Evolutionary conservation across 2,888 invertebrate genomes (phyloP).

Genomic region (Sinopyrophorus schimmeli): DNA sequence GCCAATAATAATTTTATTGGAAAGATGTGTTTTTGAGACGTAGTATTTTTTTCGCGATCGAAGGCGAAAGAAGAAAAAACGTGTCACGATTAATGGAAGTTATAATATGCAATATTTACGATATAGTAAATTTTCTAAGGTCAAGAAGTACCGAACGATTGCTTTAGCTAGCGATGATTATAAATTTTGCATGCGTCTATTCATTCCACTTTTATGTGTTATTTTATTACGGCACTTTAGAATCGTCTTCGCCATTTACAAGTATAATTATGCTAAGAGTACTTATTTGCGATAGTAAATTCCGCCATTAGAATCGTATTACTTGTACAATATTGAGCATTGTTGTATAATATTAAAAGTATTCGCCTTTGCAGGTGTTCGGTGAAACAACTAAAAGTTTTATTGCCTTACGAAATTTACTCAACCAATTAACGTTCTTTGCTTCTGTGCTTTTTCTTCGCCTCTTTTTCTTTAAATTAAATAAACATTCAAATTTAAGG

Average conservation of each 20-base stretch:
- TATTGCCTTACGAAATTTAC: too few species aligned
- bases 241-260: constrained; percentile 40
- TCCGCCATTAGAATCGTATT: constrained; percentile 33
- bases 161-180: constrained; percentile 33
- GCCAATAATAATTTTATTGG: too few species aligned
- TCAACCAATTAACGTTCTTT: too few species aligned
- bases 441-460: too few species aligned
- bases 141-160: constrained; percentile 37
- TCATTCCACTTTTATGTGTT: constrained; percentile 34
- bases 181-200: constrained; percentile 35
- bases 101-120: constrained; percentile 39
- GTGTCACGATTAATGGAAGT: constrained; percentile 30
- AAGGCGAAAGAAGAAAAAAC: too few species aligned
- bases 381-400: too few species aligned
- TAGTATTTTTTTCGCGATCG: constrained; percentile 7
- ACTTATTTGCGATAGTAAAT: constrained; percentile 37
- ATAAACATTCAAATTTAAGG: too few species aligned
- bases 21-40: not conserved
- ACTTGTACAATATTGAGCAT: constrained; percentile 32
- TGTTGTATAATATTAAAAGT: constrained; percentile 29
- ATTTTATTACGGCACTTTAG: constrained; percentile 36
- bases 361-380: constrained; percentile 31
- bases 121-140: constrained; percentile 37
- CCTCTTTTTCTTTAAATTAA: too few species aligned
- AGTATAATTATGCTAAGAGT: constrained; percentile 38